phyloP scores from a whole-genome alignment of 2,797 vertebrate genomes.

The Botia kubotai region DNA sequence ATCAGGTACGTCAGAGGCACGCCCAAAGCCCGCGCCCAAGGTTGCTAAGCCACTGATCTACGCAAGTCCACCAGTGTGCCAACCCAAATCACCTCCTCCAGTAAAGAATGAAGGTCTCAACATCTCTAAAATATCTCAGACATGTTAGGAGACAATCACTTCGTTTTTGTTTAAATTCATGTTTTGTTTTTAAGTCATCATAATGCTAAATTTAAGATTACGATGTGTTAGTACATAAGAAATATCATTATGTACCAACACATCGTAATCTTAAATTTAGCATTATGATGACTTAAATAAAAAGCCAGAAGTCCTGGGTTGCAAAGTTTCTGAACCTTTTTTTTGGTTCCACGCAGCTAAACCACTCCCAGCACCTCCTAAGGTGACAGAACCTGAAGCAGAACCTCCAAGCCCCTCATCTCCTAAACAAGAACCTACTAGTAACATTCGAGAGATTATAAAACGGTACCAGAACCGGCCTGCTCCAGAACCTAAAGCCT shows the following conservation, averaged over 20 bases:
- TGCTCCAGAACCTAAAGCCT: conserved; percentile 72
- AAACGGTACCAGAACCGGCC: conserved; percentile 87
- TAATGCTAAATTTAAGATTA: not conserved
- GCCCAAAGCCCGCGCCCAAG: conserved; percentile 60
- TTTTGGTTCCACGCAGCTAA: conserved; percentile 54
- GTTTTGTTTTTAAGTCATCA: no score
- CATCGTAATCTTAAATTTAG: not conserved
- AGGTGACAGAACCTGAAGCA: conserved; percentile 4
- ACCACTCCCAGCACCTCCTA: conserved; percentile 45
- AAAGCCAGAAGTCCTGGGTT: not conserved
- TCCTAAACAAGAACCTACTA: conserved; percentile 77
- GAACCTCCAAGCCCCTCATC: conserved; percentile 7
- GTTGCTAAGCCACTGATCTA: conserved; percentile 54
- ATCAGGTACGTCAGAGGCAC: conserved; percentile 71
- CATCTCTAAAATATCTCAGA: no score
- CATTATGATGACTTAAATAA: no score
- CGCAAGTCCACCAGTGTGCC: conserved; percentile 13
- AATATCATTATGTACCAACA: not conserved
- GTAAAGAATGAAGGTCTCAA: conserved; percentile 64
- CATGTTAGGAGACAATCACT: no score
- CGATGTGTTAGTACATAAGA: not conserved
- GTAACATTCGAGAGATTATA: conserved; percentile 89
- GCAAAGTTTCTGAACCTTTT: not conserved
- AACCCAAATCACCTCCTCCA: conserved; percentile 42
- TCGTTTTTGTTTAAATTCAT: no score